Evolutionary conservation across 2,113 vertebrate species (phyloP).

Genomic region (Myiagra hebetior): DNA sequence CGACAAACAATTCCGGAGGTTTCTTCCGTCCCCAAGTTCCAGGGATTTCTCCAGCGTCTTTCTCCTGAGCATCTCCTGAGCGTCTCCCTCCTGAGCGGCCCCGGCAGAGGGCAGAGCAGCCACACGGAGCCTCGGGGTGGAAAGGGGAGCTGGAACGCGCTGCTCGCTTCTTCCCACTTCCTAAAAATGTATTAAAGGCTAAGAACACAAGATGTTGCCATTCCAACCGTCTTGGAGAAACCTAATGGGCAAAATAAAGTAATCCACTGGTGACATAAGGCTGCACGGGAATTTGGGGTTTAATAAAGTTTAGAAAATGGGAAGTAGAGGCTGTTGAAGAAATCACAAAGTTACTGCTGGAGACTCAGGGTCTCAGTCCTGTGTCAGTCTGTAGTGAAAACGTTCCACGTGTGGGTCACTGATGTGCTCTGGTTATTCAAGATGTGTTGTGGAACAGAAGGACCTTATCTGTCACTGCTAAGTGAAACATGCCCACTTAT

Average conservation of each 20-base stretch:
- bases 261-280: rapidly evolving
- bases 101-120: conserved; percentile 35
- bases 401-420: rapidly evolving
- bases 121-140: rapidly evolving
- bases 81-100: not conserved
- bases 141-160: rapidly evolving
- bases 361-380: rapidly evolving
- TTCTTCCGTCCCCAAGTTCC: rapidly evolving
- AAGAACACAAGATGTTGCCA: rapidly evolving
- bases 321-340: not conserved
- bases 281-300: not conserved
- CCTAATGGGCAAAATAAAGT: not conserved
- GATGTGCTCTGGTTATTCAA: not conserved
- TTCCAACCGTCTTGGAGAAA: not conserved
- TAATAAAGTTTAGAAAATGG: not conserved
- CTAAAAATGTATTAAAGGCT: not conserved
- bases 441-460: not conserved
- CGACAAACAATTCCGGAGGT: rapidly evolving
- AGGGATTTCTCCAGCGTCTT: rapidly evolving
- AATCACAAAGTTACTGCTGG: not conserved
- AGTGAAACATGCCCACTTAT: not conserved
- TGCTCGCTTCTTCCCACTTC: not conserved
- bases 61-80: not conserved
- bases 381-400: rapidly evolving
- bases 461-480: too few species aligned